Evolutionary conservation across 2,113 vertebrate species (phyloP), one percentile per base, ranked within the genome.

Genomic region (Seriola rivoliana): DNA sequence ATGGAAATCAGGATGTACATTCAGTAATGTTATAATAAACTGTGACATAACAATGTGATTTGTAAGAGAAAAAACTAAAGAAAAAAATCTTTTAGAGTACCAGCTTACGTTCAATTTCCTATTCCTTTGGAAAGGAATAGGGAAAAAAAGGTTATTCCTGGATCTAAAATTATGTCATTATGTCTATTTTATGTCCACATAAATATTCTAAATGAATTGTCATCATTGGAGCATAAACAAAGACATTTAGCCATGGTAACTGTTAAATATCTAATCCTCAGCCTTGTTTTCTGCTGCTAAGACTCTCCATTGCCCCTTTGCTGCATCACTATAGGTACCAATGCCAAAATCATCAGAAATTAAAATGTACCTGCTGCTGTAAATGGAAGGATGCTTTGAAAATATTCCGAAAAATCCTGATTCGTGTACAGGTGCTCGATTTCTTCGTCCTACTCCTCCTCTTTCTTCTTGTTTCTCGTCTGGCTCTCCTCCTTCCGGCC

Each of bases 341-440:
- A 0, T 9, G 6, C 17, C 59, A 19, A 44, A 63, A 63, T 5
- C n/a, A 8, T 8, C 5, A 48, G 10, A 81, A 7, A 25, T 40
- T 63, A 54, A 71, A 64, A 46, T 60, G 67, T 92, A 92, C 90
- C 89, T 93, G 91, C 86, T 88, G 70, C 38, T 29, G 71, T 82
- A 64, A 85, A 81, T 11, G 23, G 52, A 78, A 42, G 44, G 89
- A 91, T 86, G 88, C 48, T 32, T 32, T 13, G 58, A 8, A 44
- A 72, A 90, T 78, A 48, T 80, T 81, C 58, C 69, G 63, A 71
- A 29, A 67, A 81, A 64, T 71, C 63, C 64, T 57, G 64, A 75
- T 77, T 81, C 5, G 34, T 8, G 23, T n/a, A 44, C 19, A 65
- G 63, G 55, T 75, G 67, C 59, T 82, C 63, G 11, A 21, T 40